phyloP scores from a whole-genome alignment of 2,888 invertebrate species.

The Asteroscopus sphinx region DNA sequence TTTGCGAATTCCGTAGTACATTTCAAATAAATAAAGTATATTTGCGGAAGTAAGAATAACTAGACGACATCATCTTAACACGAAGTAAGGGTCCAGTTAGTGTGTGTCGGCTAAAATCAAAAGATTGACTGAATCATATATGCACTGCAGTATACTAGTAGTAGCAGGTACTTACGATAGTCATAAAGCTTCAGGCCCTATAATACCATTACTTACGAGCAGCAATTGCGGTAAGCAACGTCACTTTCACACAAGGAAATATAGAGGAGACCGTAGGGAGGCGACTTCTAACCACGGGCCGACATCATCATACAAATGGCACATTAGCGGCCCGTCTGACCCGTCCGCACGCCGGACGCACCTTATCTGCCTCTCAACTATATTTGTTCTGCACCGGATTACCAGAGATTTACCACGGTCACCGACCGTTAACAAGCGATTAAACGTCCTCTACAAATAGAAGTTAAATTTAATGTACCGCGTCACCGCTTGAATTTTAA shows the following conservation, averaged over 20 bases:
- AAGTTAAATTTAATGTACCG: constrained; percentile 78
- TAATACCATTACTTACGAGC: constrained; percentile 41
- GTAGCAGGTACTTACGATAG: not conserved
- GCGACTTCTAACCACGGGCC: constrained; percentile 57
- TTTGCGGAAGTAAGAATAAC: too few relatives aligned
- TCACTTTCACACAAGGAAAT: constrained; percentile 70
- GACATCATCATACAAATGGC: constrained; percentile 89
- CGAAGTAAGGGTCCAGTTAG: too few relatives aligned
- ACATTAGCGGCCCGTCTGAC: constrained; percentile 79
- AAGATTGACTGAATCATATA: too few relatives aligned
- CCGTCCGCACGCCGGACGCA: constrained; percentile 75
- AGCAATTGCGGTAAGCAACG: constrained; percentile 34
- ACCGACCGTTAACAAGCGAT: constrained; percentile 83
- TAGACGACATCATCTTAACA: too few relatives aligned
- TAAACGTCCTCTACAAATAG: constrained; percentile 86
- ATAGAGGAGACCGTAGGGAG: constrained; percentile 62
- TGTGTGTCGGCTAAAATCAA: too few relatives aligned
- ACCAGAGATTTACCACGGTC: constrained; percentile 88
- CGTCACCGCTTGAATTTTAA: constrained; percentile 71
- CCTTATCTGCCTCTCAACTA: constrained; percentile 88
- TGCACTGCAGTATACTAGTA: not conserved
- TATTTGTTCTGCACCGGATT: constrained; percentile 88
- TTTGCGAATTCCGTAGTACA: too few relatives aligned
- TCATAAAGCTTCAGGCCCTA: constrained; percentile 19
- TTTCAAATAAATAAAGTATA: too few relatives aligned